These are phyloP conservation scores for Aythya fuligula DNA, from an alignment of 2,797 vertebrate species.

Conservation along the genomic window DNA sequence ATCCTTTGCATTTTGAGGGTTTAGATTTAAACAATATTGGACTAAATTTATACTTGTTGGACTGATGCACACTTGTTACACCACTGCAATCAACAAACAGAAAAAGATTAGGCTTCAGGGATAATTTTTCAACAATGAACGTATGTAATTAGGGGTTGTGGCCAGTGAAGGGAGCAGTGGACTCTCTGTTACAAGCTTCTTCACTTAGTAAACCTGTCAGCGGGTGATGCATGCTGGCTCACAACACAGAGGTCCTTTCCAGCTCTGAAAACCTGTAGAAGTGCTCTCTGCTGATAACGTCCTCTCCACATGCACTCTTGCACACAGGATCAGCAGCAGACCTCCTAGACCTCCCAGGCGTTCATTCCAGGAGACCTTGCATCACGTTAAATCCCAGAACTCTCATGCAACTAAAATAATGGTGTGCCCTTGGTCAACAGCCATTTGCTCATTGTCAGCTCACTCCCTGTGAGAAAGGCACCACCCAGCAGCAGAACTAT, in stretches of 20 bases:
- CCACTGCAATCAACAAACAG: not conserved
- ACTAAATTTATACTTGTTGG: not conserved
- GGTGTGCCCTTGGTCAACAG: not conserved
- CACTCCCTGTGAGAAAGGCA: not conserved
- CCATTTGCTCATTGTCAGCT: not conserved
- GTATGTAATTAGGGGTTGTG: not conserved
- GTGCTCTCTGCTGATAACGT: not conserved
- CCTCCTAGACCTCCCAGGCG: not conserved
- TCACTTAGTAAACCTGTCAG: not conserved
- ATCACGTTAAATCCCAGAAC: not conserved
- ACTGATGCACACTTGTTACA: not conserved
- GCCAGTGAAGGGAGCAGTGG: not conserved
- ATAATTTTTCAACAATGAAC: fast-evolving
- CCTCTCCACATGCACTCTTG: not conserved
- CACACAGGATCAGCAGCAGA: not conserved
- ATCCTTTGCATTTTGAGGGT: not conserved
- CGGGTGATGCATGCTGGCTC: not conserved
- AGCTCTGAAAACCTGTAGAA: not conserved
- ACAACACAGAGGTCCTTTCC: not conserved
- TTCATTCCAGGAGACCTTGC: not conserved
- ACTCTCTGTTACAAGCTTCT: not conserved
- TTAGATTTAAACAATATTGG: not conserved
- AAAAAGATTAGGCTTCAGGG: not conserved
- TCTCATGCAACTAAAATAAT: not conserved
- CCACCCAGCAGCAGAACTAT: not conserved